phyloP scores from a whole-genome alignment of 2,113 vertebrate genomes.

The Vicugna pacos region DNA sequence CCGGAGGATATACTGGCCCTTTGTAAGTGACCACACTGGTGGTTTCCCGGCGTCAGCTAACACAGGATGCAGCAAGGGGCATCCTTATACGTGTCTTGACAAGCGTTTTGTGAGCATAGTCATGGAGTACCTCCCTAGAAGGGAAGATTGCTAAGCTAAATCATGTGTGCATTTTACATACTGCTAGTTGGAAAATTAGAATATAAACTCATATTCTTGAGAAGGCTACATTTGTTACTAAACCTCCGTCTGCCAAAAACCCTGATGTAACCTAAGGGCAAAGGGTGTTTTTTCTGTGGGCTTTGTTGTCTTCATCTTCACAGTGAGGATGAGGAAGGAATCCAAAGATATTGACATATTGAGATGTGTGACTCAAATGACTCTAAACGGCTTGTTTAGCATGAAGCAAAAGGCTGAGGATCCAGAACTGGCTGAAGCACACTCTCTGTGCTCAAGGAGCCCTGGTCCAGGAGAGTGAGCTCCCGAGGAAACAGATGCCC shows the following conservation, averaged over 20 bases:
- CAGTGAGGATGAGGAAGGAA: background rate
- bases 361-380: background rate
- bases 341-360: accelerated
- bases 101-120: background rate
- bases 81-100: background rate
- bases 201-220: background rate
- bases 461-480: background rate
- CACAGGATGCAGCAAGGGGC: accelerated
- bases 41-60: background rate
- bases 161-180: background rate
- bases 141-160: background rate
- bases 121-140: background rate
- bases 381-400: background rate
- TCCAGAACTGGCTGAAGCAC: background rate
- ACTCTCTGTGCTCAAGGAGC: background rate
- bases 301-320: background rate
- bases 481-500: too few relatives aligned
- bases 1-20: background rate
- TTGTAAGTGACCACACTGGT: background rate
- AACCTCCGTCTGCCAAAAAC: background rate
- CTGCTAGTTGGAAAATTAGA: background rate
- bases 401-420: background rate
- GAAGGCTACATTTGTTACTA: background rate
- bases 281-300: background rate
- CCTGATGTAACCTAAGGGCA: background rate